Conservation (phyloP, 2,113 vertebrate species). For the Sinocyclocheilus grahami region DNA sequence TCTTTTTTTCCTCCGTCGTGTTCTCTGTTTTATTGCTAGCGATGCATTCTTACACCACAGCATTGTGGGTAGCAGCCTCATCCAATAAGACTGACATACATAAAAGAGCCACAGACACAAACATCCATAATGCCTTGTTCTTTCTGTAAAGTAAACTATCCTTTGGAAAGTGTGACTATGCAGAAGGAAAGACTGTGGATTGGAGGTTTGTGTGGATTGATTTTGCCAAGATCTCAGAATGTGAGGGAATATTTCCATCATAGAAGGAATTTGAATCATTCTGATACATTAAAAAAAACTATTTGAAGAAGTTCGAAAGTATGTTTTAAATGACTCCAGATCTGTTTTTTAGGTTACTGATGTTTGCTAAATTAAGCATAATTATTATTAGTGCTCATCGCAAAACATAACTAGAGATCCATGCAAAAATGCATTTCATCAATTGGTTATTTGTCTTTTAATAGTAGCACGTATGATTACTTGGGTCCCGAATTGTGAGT, state of each 20-base stretch:
- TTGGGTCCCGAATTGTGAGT: too few relatives aligned
- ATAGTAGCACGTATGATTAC: too few relatives aligned
- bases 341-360: too few relatives aligned
- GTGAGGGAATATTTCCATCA: not conserved
- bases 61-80: not conserved
- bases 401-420: too few relatives aligned
- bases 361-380: too few relatives aligned
- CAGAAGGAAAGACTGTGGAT: not conserved
- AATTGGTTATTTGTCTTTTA: too few relatives aligned
- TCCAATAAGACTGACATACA: not conserved
- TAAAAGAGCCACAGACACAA: not conserved
- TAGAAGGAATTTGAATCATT: not conserved
- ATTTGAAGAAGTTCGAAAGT: too few relatives aligned
- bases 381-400: too few relatives aligned
- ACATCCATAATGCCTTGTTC: conserved; percentile 28
- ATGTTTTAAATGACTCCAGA: too few relatives aligned
- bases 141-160: not conserved
- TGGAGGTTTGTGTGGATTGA: not conserved
- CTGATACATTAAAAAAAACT: too few relatives aligned
- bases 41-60: conserved; percentile 15
- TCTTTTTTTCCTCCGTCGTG: not conserved
- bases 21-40: conserved; percentile 2
- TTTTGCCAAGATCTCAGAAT: conserved; percentile 14
- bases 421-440: too few relatives aligned
- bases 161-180: conserved; percentile 31